These are phyloP conservation scores for Trematomus loennbergii DNA, from an alignment of 2,113 vertebrate species.

Conservation along the genomic window DNA sequence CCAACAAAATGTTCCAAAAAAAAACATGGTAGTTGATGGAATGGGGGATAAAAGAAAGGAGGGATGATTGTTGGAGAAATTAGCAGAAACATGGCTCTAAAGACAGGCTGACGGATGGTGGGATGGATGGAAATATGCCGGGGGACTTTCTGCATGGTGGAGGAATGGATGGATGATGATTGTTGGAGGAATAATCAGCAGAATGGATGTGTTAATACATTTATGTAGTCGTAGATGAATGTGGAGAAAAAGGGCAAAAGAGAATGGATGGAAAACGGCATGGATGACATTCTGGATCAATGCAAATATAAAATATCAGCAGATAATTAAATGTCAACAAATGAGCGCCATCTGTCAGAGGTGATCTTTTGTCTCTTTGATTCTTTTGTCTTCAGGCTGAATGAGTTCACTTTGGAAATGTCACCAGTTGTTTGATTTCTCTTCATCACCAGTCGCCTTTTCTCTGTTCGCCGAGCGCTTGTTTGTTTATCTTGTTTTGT, in stretches of 20 bases:
- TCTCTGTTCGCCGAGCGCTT: background rate
- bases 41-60: background rate
- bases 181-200: background rate
- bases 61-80: background rate
- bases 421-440: conserved; percentile 55
- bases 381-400: conserved; percentile 61
- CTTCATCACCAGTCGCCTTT: conserved; percentile 37
- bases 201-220: background rate
- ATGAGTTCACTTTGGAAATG: conserved; percentile 65
- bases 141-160: background rate
- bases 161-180: background rate
- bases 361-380: conserved; percentile 55
- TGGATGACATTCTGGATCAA: conserved; percentile 31
- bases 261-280: background rate
- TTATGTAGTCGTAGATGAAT: background rate
- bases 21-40: no score
- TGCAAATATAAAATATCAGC: conserved; percentile 40
- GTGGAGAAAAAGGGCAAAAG: background rate
- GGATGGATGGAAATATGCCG: background rate
- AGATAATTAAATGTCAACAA: conserved; percentile 61
- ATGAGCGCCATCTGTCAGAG: conserved; percentile 28
- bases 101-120: background rate
- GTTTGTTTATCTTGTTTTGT: conserved; percentile 27
- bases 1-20: no score
- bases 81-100: background rate